Evolutionary conservation across 2,888 invertebrate genomes (phyloP).

Genomic region (Polydesmus complanatus): DNA sequence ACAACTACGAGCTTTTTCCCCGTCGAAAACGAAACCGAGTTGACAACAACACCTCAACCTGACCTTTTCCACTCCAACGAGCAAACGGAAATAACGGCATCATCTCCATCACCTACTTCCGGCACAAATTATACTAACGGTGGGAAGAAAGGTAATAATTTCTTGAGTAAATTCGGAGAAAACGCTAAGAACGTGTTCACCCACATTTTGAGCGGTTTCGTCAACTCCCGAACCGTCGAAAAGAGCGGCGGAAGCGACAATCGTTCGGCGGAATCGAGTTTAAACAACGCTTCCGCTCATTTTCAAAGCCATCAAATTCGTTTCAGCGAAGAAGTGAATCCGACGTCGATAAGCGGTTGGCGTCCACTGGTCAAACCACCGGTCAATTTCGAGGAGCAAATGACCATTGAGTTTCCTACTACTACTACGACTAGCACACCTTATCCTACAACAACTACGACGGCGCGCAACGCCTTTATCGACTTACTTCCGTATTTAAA

Average conservation of each 20-base stretch:
- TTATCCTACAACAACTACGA: no score
- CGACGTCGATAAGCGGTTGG: neutral
- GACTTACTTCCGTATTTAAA: no score
- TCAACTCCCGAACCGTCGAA: neutral
- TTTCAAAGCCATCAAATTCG: neutral
- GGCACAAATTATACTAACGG: neutral
- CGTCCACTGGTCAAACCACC: neutral
- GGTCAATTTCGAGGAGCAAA: neutral
- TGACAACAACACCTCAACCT: neutral
- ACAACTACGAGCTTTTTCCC: neutral
- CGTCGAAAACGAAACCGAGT: neutral
- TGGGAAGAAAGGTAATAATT: neutral
- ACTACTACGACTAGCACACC: no score
- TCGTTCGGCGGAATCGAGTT: neutral
- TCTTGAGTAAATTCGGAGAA: neutral
- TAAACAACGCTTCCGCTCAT: neutral
- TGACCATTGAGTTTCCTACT: neutral
- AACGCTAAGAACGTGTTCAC: neutral
- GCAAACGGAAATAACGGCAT: neutral
- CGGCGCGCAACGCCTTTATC: no score
- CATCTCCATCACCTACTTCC: neutral
- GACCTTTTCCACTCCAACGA: no score
- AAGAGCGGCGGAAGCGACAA: neutral
- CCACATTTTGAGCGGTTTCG: neutral
- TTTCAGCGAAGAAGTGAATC: neutral